Conservation (phyloP, 2,888 invertebrate genomes). For the Caenorhabditis sinica region DNA sequence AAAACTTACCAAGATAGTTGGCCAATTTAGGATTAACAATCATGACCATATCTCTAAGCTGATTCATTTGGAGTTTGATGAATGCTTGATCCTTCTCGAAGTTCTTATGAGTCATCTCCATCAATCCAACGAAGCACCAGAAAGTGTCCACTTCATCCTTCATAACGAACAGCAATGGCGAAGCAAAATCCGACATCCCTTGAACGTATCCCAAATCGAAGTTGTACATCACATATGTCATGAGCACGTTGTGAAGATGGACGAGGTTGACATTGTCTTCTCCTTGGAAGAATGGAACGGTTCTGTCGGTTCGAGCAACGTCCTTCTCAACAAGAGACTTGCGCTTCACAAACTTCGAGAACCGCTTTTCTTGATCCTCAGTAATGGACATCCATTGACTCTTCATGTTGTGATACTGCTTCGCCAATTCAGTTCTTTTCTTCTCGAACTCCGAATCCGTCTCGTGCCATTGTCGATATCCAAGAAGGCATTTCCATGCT, state of each 20-base stretch:
- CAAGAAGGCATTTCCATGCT: conserved; percentile 96
- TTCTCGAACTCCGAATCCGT: conserved; percentile 89
- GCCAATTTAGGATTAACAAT: conserved; percentile 92
- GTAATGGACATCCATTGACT: conserved; percentile 96
- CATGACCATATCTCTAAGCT: conserved; percentile 90
- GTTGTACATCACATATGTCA: conserved; percentile 99
- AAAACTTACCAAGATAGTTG: conserved; percentile 88
- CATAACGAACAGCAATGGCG: conserved; percentile 93
- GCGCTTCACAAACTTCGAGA: conserved; percentile 92
- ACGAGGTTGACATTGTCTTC: conserved; percentile 93
- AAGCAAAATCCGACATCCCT: conserved; percentile 97
- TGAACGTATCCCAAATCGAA: conserved; percentile 94
- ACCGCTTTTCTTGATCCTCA: conserved; percentile 91
- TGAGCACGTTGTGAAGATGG: conserved; percentile 92
- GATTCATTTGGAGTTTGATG: conserved; percentile 94
- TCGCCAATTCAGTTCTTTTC: conserved; percentile 87
- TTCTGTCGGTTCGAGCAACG: conserved; percentile 95
- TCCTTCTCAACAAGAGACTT: conserved; percentile 98
- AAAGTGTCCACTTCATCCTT: conserved; percentile 96
- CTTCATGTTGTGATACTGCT: conserved; percentile 88
- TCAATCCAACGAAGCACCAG: conserved; percentile 99
- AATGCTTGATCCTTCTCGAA: conserved; percentile 97
- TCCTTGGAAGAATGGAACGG: conserved; percentile 93
- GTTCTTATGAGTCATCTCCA: conserved; percentile 94
- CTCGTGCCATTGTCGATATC: conserved; percentile 92